Evolutionary conservation across 2,113 vertebrate genomes (phyloP).

Genomic region (Carassius gibelio): DNA sequence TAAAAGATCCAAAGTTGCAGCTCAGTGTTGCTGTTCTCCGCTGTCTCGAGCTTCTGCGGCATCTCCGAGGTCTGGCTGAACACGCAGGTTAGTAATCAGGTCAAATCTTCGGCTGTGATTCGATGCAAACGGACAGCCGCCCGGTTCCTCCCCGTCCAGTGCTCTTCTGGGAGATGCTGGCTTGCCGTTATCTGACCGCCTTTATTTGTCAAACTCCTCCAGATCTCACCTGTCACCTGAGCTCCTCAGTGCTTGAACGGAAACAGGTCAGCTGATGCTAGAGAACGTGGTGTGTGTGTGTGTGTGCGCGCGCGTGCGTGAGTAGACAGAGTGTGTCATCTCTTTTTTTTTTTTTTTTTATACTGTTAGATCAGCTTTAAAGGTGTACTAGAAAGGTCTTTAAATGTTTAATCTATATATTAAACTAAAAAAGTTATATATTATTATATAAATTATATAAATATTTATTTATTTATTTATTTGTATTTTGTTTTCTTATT

Average conservation of each 20-base stretch:
- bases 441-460: too few relatives aligned
- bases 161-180: slow-evolving; percentile 61
- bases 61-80: slow-evolving; percentile 40
- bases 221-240: slow-evolving; percentile 65
- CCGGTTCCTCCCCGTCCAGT: slow-evolving; percentile 47
- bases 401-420: too few relatives aligned
- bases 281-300: neutral
- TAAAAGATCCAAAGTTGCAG: neutral
- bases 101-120: slow-evolving; percentile 58
- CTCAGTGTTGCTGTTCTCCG: neutral
- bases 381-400: too few relatives aligned
- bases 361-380: neutral
- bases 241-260: slow-evolving; percentile 55
- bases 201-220: slow-evolving; percentile 69
- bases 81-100: slow-evolving; percentile 58
- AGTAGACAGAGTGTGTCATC: neutral
- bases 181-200: slow-evolving; percentile 62
- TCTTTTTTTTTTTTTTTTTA: neutral
- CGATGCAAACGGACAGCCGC: slow-evolving; percentile 63
- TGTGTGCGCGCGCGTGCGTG: too few relatives aligned
- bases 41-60: neutral
- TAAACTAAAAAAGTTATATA: too few relatives aligned
- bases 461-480: too few relatives aligned
- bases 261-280: slow-evolving; percentile 33
- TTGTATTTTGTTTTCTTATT: too few relatives aligned